Percentiles rank a stretch among this genome's conserved stretches.
Evolutionary conservation across 2,797 vertebrate genomes (phyloP).

Genomic region (Thamnophis elegans): DNA sequence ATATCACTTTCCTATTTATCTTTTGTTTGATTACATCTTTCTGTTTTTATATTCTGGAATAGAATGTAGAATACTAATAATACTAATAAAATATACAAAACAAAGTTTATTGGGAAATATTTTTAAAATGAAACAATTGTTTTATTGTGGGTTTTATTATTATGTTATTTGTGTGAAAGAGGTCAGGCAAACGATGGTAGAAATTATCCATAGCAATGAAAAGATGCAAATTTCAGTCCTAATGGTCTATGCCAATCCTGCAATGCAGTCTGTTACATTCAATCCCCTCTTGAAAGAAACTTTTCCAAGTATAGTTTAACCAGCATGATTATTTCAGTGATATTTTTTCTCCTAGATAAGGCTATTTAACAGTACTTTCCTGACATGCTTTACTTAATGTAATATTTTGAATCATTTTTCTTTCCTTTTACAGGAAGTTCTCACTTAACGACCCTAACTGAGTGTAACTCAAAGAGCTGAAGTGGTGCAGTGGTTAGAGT

Average conservation of each 20-base stretch:
- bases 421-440: not conserved
- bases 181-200: not conserved
- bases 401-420: slow-evolving; percentile 30
- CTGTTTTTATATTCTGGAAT: not conserved
- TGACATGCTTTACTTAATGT: slow-evolving; percentile 39
- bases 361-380: slow-evolving; percentile 38
- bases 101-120: not conserved
- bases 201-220: not conserved
- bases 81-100: not conserved
- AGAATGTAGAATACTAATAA: not conserved
- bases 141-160: not conserved
- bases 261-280: not conserved
- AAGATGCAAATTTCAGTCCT: not conserved
- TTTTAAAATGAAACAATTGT: not conserved
- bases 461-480: not conserved
- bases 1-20: not conserved
- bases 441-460: not conserved
- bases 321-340: slow-evolving; percentile 30
- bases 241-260: not conserved
- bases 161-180: not conserved
- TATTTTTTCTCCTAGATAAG: slow-evolving; percentile 39
- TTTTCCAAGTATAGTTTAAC: slow-evolving; percentile 40
- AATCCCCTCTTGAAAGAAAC: slow-evolving; percentile 15
- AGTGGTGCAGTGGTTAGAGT: no score
- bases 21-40: not conserved